A percentile compares a stretch with the other conserved stretches of the same genome.
phyloP scores from a whole-genome alignment of 2,888 invertebrate genomes.

The Rutpela maculata region DNA sequence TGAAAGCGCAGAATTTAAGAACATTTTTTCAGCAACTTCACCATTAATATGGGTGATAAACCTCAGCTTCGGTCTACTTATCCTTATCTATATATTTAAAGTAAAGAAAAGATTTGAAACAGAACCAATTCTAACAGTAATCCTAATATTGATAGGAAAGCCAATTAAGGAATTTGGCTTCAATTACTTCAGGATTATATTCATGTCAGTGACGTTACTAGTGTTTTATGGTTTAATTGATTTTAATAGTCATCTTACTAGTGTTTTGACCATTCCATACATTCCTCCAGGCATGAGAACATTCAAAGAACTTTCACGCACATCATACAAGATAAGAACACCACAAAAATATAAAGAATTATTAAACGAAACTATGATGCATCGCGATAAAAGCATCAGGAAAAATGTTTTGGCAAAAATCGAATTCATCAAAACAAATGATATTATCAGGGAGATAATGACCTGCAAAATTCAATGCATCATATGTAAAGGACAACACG shows the following conservation, averaged over 20 bases:
- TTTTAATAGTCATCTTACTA: constrained; percentile 19
- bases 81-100: constrained; percentile 14
- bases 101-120: not conserved
- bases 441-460: not conserved
- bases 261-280: constrained; percentile 6
- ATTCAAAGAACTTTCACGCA: not conserved
- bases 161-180: not conserved
- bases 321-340: not conserved
- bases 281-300: not conserved
- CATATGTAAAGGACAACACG: not conserved
- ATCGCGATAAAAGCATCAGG: not conserved
- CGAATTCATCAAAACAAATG: not conserved
- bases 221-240: constrained; percentile 4
- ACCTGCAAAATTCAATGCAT: not conserved
- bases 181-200: constrained; percentile 8
- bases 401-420: not conserved
- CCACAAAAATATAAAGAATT: not conserved
- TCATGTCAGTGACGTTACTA: constrained; percentile 11
- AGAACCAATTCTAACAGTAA: not conserved
- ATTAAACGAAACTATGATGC: not conserved
- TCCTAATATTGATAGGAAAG: not conserved
- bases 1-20: not conserved
- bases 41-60: not conserved
- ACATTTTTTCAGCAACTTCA: not conserved
- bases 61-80: not conserved